phyloP scores from a whole-genome alignment of 53 echinoderm and acorn worm species.

The Paracentrotus lividus region DNA sequence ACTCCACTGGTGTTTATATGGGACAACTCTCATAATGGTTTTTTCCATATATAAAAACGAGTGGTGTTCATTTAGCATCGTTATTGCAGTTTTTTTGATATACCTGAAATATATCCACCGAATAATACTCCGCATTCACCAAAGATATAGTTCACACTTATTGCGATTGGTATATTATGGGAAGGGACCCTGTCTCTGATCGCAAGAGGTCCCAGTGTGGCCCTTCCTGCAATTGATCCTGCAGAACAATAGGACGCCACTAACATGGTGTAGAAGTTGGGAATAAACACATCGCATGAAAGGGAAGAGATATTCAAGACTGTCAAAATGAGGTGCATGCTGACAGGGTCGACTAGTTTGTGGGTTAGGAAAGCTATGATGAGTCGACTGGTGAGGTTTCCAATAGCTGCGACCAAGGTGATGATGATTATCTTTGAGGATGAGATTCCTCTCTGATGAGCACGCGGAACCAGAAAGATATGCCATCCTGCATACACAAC shows the following conservation, averaged over 20 bases:
- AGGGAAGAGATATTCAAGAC: background rate
- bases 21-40: too few species aligned
- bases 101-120: too few species aligned
- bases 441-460: background rate
- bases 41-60: too few species aligned
- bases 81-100: too few species aligned
- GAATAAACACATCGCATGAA: background rate
- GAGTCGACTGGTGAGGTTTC: background rate
- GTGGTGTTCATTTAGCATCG: too few species aligned
- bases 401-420: background rate
- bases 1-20: too few species aligned
- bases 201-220: background rate
- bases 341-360: background rate
- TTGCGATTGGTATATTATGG: too few species aligned
- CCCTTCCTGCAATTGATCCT: background rate
- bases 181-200: background rate
- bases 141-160: too few species aligned
- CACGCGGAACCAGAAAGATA: background rate
- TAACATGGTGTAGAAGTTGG: conserved; percentile 35
- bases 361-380: background rate
- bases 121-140: too few species aligned
- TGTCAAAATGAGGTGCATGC: background rate
- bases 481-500: background rate
- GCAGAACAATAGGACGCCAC: background rate
- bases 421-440: background rate